These are phyloP conservation scores for Ichneumoninae sp. DNA, from an alignment of 2,888 invertebrate species.

Conservation along the genomic window DNA sequence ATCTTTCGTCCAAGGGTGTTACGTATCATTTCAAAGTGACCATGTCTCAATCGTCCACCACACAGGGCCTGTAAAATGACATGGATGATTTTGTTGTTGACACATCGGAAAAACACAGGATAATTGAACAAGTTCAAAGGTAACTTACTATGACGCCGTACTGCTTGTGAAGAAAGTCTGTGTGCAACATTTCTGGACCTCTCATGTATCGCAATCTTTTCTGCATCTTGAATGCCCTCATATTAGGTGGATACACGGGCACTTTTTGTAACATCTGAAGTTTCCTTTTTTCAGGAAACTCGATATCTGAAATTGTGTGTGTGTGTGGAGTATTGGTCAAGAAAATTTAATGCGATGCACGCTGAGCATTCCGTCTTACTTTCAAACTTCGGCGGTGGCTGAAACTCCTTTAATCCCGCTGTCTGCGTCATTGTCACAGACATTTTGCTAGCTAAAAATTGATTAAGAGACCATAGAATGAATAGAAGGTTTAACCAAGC, in stretches of 20 bases:
- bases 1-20: constrained; percentile 91
- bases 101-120: background rate
- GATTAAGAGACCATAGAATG: background rate
- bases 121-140: constrained; percentile 36
- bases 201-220: constrained; percentile 94
- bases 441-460: constrained; percentile 45
- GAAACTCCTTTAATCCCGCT: constrained; percentile 89
- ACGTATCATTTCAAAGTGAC: constrained; percentile 96
- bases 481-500: constrained; percentile 40
- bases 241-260: constrained; percentile 88
- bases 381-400: constrained; percentile 89
- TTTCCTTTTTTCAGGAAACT: constrained; percentile 87
- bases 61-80: constrained; percentile 88
- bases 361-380: constrained; percentile 85
- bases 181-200: constrained; percentile 95
- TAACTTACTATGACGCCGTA: constrained; percentile 94
- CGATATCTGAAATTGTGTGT: constrained; percentile 71
- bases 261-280: constrained; percentile 90
- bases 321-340: constrained; percentile 28
- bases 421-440: constrained; percentile 72
- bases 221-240: constrained; percentile 93
- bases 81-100: background rate
- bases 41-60: constrained; percentile 92
- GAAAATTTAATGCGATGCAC: background rate
- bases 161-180: constrained; percentile 93